phyloP scores from a whole-genome alignment of 2,113 vertebrate species.

The Pollachius pollachius region DNA sequence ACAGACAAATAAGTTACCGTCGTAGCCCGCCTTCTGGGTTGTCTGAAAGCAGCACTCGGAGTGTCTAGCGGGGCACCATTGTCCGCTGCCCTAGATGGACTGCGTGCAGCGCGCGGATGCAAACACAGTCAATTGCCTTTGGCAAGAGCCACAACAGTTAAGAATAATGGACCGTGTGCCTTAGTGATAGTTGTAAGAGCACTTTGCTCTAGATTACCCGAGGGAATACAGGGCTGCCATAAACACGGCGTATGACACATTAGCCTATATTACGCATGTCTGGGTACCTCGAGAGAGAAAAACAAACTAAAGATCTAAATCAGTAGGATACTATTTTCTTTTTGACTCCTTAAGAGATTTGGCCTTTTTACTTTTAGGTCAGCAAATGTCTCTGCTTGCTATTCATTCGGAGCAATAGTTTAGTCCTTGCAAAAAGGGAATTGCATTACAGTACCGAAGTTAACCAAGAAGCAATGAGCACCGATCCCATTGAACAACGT shows the following conservation, averaged over 20 bases:
- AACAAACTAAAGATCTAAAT: too few species aligned
- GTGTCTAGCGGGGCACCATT: slow-evolving; percentile 11
- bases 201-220: slow-evolving; percentile 15
- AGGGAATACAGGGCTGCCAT: background rate
- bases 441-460: too few species aligned
- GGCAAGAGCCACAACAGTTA: slow-evolving; percentile 28
- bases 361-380: too few species aligned
- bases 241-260: background rate
- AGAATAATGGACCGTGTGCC: slow-evolving; percentile 26
- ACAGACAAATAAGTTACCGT: too few species aligned
- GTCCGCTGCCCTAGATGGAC: slow-evolving; percentile 42
- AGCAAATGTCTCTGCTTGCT: too few species aligned
- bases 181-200: slow-evolving; percentile 15
- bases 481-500: too few species aligned
- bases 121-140: slow-evolving; percentile 46
- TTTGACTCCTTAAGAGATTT: too few species aligned
- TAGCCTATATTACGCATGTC: too few species aligned
- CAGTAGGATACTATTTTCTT: too few species aligned
- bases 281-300: too few species aligned
- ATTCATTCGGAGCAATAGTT: too few species aligned
- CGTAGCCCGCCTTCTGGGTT: slow-evolving; percentile 2
- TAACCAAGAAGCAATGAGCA: background rate
- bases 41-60: background rate
- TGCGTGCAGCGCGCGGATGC: slow-evolving; percentile 32
- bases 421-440: too few species aligned